Conservation (phyloP, 2,888 invertebrate genomes). For the Didymodactylos carnosus region DNA sequence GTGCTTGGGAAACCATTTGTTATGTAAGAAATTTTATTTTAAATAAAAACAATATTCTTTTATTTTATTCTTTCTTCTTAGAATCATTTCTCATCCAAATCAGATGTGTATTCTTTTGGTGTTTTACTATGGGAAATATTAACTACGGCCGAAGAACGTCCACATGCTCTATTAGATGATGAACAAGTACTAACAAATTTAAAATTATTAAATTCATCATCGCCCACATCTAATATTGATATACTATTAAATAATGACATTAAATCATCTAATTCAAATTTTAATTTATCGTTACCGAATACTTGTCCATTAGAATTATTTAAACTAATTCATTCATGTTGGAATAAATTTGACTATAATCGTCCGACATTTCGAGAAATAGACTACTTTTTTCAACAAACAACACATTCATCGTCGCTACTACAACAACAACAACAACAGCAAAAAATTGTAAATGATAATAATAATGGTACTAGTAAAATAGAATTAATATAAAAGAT, state of each 20-base stretch:
- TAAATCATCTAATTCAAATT: no score
- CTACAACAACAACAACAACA: no score
- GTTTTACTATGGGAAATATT: background rate
- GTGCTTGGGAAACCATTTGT: background rate
- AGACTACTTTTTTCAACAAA: background rate
- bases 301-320: background rate
- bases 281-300: background rate
- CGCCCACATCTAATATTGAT: no score
- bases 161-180: background rate
- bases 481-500: no score
- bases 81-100: background rate
- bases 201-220: no score
- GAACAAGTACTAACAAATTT: background rate
- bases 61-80: background rate
- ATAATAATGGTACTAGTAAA: no score
- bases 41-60: background rate
- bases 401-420: background rate
- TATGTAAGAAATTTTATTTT: background rate
- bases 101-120: background rate
- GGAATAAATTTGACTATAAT: background rate
- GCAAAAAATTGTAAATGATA: no score
- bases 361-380: background rate
- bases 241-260: no score
- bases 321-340: background rate
- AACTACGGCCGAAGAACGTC: background rate